A percentile compares a stretch with the other conserved stretches of the same genome.
phyloP scores from a whole-genome alignment of 2,888 invertebrate genomes.

The Stegophylla sp. region DNA sequence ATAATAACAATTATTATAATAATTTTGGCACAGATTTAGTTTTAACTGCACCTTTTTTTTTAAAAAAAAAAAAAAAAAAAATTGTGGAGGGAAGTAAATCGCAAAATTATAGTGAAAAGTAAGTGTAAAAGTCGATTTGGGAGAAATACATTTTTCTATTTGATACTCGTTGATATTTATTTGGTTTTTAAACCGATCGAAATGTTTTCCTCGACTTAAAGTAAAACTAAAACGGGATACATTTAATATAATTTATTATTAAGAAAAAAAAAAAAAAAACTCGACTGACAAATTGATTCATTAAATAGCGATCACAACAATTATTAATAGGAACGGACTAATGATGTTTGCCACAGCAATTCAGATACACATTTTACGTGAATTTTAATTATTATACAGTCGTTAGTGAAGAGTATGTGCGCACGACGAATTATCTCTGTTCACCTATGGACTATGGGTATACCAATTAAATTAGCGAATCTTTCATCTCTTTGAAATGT shows the following conservation, averaged over 20 bases:
- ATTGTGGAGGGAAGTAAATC: neutral
- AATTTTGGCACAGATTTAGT: slow-evolving; percentile 14
- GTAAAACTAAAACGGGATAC: neutral
- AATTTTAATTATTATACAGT: slow-evolving; percentile 5
- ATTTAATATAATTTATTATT: neutral
- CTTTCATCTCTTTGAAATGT: slow-evolving; percentile 5
- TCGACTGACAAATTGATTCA: neutral
- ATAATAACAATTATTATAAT: neutral
- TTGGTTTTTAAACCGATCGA: neutral
- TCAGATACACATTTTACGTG: neutral
- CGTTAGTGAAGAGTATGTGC: slow-evolving; percentile 6
- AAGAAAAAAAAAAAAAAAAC: slow-evolving; percentile 7
- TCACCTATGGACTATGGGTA: neutral
- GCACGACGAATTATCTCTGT: neutral
- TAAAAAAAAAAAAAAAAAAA: too few relatives aligned
- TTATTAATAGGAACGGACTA: neutral
- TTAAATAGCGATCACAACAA: slow-evolving; percentile 26
- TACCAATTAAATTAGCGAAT: slow-evolving; percentile 6
- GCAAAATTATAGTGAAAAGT: neutral
- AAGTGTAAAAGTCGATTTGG: too few relatives aligned
- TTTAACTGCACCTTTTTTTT: neutral
- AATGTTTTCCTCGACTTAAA: neutral
- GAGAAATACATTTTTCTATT: too few relatives aligned
- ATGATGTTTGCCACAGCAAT: neutral
- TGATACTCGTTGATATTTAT: too few relatives aligned